A percentile compares a stretch with the other conserved stretches of the same genome.
phyloP scores from a whole-genome alignment of 1,140 invertebrate species.

The Reticulitermes speratus region DNA sequence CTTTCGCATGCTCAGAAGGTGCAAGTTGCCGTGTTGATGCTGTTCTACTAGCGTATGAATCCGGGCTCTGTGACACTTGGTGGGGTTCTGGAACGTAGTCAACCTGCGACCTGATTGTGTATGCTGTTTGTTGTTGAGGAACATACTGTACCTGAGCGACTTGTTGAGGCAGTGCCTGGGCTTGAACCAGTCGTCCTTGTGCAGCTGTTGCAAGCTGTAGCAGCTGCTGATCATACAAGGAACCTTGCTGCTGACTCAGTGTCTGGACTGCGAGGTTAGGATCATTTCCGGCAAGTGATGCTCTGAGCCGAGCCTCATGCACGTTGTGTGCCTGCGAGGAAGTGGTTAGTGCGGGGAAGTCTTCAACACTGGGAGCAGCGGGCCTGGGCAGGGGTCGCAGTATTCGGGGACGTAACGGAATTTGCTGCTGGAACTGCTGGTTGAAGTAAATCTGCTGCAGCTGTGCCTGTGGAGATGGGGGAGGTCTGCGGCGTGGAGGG shows the following conservation, averaged over 20 bases:
- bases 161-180: not conserved
- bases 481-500: constrained; percentile 1
- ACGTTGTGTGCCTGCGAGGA: constrained; percentile 5
- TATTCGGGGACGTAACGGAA: constrained; percentile 21
- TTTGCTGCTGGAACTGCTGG: constrained; percentile 15
- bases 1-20: not conserved
- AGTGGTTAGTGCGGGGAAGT: not conserved
- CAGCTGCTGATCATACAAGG: constrained; percentile 12
- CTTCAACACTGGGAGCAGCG: not conserved
- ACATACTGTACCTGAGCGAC: not conserved
- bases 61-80: not conserved
- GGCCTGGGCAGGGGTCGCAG: not conserved
- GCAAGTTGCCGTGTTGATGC: not conserved
- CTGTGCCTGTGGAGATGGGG: constrained; percentile 16
- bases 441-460: constrained; percentile 31
- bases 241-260: not conserved
- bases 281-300: constrained; percentile 28
- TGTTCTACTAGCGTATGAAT: not conserved
- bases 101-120: not conserved
- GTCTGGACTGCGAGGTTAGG: not conserved
- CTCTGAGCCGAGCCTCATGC: constrained; percentile 29
- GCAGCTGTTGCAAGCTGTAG: constrained; percentile 32
- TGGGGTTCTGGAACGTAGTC: not conserved
- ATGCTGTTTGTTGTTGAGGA: not conserved
- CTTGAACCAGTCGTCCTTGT: constrained; percentile 17